Evolutionary conservation across 1,140 invertebrate genomes (phyloP).

Genomic region (Parapsyche elsis): DNA sequence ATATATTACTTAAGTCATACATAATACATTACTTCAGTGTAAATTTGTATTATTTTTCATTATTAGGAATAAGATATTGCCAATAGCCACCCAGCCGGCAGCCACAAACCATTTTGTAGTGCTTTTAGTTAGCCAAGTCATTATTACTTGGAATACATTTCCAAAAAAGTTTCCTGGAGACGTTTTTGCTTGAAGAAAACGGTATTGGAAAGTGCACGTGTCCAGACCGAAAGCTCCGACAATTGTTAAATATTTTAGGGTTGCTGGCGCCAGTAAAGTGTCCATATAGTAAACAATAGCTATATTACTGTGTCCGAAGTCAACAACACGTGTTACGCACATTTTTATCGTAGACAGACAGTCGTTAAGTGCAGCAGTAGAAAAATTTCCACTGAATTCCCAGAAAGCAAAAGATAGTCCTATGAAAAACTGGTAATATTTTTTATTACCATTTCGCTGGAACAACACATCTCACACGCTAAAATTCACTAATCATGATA

Average conservation of each 20-base stretch:
- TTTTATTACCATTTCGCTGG: background rate
- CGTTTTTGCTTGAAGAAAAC: background rate
- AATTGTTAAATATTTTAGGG: constrained; percentile 14
- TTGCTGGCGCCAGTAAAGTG: constrained; percentile 26
- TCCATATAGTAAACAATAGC: constrained; percentile 30
- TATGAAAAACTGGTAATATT: background rate
- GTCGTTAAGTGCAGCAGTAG: constrained; percentile 13
- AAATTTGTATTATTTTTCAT: no score
- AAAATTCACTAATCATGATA: background rate
- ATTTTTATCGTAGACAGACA: constrained; percentile 9
- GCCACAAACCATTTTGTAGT: no score
- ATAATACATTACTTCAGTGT: no score
- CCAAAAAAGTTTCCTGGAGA: no score
- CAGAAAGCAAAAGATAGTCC: constrained; percentile 25
- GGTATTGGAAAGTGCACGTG: constrained; percentile 17
- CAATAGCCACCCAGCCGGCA: no score
- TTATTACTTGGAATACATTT: no score
- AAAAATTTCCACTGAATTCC: background rate
- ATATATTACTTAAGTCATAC: no score
- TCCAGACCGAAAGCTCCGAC: background rate
- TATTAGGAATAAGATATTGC: no score
- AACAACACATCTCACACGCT: no score
- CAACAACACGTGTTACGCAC: constrained; percentile 15
- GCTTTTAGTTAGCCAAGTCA: no score
- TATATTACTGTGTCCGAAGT: constrained; percentile 33